Evolutionary conservation across 2,797 vertebrate genomes (phyloP).

Genomic region (Cichlasoma orientale): DNA sequence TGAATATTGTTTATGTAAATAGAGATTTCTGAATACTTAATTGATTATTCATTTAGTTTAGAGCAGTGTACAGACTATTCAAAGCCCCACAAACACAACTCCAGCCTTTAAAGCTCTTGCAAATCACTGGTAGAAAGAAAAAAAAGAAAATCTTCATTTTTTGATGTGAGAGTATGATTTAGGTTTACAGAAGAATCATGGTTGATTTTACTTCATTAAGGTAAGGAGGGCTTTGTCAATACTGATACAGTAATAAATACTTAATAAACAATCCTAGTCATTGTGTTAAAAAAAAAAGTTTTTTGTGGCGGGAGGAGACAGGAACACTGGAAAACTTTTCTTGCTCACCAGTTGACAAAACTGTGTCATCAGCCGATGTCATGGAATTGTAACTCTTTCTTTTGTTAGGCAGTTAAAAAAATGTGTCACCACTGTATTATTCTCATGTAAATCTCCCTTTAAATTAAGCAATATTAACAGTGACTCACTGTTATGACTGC

Average conservation of each 20-base stretch:
- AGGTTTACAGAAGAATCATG: neutral
- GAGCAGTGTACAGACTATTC: neutral
- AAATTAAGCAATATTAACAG: neutral
- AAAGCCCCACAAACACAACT: neutral
- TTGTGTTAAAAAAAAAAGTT: neutral
- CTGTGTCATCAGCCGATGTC: neutral
- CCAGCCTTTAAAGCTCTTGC: neutral
- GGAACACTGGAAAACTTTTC: fast-evolving
- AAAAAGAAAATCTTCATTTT: neutral
- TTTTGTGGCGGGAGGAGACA: neutral
- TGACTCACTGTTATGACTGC: neutral
- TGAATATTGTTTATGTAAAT: neutral
- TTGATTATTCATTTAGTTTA: neutral
- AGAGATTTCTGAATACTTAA: neutral
- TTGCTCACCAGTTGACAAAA: neutral
- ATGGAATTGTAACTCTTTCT: neutral
- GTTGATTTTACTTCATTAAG: neutral
- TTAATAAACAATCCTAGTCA: neutral
- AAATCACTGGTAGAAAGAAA: neutral
- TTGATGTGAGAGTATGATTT: neutral
- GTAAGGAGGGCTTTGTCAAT: neutral
- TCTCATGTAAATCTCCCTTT: neutral
- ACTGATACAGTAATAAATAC: neutral
- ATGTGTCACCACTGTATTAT: neutral
- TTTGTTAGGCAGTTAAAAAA: neutral